Base-by-base conservation (phyloP, 2,113 vertebrate genomes). In the Macaca nemestrina region DNA sequence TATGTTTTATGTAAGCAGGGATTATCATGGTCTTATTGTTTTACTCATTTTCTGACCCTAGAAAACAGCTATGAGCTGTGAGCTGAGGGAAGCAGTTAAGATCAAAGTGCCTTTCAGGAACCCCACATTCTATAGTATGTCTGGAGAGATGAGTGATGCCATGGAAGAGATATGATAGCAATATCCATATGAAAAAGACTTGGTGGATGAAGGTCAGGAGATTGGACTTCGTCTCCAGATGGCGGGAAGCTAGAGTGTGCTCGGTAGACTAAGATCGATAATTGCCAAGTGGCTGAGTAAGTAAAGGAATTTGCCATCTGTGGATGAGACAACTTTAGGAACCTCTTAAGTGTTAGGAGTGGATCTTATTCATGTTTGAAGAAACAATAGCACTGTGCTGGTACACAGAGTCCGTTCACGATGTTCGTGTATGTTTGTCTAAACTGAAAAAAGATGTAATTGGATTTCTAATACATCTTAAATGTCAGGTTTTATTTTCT, bases 71-170 rank as follows among this genome's bases (percentile, higher is more conserved):
- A 57, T 48, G 18, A 68, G 27, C 18, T 32, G 30, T 2, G 25
- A 57, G 35, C 23, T 25, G 0, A 48, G 22, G 75, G 27, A 30
- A 72, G 48, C 32, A 12, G 43, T 20, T 17, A 8, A 11, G 35
- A 27, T 35, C 2, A 32, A 30, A 18, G 0, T 8, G 16, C 38
- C 61, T 35, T 35, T 23, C 7, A 20, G 48, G 59, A 82, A 45
- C 40, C 9, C 68, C 3, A 10, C 6, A 5, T n/a, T 55, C 22
- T n/a, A 2, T 3, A 22, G 38, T 14, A 10, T 13, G 22, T 68
- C 70, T 64, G 35, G 14, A 20, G 57, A 72, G 2, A 3, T 0
- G 0, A 6, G 1, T 1, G 8, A n/a, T 3, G 8, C 14, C 3
- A 2, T 4, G 27, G 59, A 25, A 35, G 20, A 64, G 11, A 10